A percentile compares a stretch with the other conserved stretches of the same genome.
These are phyloP conservation scores for Morus bassanus DNA, from an alignment of 2,797 vertebrate species.

Conservation along the genomic window DNA sequence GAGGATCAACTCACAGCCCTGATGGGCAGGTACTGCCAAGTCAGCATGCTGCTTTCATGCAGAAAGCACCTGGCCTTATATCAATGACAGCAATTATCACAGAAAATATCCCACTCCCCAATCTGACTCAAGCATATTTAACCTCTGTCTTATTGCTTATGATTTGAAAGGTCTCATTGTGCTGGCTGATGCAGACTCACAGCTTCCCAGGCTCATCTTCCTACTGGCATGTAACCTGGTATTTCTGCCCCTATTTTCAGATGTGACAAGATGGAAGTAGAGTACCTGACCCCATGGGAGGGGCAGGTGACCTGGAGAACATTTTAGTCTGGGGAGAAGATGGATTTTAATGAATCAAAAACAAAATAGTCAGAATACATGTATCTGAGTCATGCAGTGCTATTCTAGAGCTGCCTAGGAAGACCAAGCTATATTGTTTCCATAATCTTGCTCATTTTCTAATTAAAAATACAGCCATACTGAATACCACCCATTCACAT, in stretches of 20 bases:
- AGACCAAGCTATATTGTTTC: neutral
- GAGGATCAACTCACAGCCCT: neutral
- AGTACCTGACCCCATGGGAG: neutral
- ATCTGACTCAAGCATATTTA: neutral
- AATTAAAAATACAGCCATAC: neutral
- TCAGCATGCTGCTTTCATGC: neutral
- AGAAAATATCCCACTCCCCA: neutral
- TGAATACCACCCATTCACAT: neutral
- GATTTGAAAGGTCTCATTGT: neutral
- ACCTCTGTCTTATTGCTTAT: neutral
- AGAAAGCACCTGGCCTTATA: neutral
- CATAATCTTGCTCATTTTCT: neutral
- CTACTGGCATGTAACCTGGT: neutral
- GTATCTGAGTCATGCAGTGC: neutral
- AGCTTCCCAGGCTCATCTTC: neutral
- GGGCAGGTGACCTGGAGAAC: neutral
- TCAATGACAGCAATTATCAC: constrained; percentile 14
- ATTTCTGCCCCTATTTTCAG: neutral
- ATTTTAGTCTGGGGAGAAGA: neutral
- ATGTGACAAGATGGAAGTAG: neutral
- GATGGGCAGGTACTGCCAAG: neutral
- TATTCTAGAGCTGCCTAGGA: neutral
- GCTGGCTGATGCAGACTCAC: neutral
- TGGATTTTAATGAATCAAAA: neutral
- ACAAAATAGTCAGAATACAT: neutral